These are phyloP conservation scores for Callipepla squamata DNA, from an alignment of 2,113 vertebrate species.

Conservation along the genomic window DNA sequence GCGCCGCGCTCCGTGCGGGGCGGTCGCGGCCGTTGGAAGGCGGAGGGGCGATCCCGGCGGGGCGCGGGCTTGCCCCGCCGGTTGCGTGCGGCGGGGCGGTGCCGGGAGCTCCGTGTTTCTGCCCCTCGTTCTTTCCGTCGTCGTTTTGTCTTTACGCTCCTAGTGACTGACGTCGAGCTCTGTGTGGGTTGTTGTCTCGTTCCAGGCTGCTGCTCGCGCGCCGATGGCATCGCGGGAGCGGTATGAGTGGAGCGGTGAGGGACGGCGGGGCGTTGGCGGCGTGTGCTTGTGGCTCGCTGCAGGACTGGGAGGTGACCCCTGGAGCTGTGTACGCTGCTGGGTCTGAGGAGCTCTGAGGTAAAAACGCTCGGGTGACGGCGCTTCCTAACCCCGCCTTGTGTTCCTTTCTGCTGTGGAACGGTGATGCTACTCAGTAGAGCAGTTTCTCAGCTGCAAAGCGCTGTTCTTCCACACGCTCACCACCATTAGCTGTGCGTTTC, in stretches of 20 bases:
- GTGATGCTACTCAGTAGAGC: neutral
- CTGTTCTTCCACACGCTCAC: too few species aligned
- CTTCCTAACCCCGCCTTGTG: neutral
- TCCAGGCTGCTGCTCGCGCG: neutral
- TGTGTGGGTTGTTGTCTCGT: neutral
- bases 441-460: too few species aligned
- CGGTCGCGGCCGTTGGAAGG: neutral
- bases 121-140: rapidly evolving
- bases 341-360: constrained; percentile 11
- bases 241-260: constrained; percentile 34
- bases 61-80: too few species aligned
- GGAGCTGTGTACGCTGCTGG: neutral
- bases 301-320: neutral
- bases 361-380: neutral
- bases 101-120: rapidly evolving
- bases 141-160: rapidly evolving
- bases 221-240: neutral
- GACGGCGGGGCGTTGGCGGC: neutral
- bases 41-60: neutral
- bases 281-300: neutral
- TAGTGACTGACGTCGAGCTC: neutral
- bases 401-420: neutral
- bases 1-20: rapidly evolving
- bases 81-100: too few species aligned
- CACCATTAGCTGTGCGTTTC: too few species aligned